Conservation (phyloP, 2,888 invertebrate species). For the Exocentrus adspersus region DNA sequence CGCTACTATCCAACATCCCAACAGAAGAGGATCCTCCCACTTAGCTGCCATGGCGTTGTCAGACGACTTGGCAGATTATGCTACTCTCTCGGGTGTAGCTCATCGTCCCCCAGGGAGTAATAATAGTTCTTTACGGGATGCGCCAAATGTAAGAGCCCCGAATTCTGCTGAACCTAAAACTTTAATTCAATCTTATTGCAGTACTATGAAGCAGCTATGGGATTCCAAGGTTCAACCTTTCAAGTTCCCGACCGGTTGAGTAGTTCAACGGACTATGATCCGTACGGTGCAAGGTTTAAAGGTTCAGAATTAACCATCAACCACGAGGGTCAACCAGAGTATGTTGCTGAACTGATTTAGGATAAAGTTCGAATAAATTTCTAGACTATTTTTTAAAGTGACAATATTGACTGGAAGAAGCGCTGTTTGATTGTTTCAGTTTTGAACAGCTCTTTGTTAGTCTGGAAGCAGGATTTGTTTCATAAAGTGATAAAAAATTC, state of each 20-base stretch:
- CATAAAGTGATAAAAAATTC: slow-evolving; percentile 14
- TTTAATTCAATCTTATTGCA: no score
- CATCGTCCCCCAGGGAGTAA: slow-evolving; percentile 62
- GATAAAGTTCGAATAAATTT: slow-evolving; percentile 26
- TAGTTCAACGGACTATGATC: slow-evolving; percentile 50
- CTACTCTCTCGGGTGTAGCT: slow-evolving; percentile 68
- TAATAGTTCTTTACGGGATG: slow-evolving; percentile 66
- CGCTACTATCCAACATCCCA: slow-evolving; percentile 80
- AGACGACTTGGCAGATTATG: slow-evolving; percentile 72
- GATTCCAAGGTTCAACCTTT: slow-evolving; percentile 78
- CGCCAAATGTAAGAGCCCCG: slow-evolving; percentile 68
- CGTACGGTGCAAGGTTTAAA: slow-evolving; percentile 55
- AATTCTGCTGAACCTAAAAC: no score
- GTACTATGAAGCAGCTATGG: slow-evolving; percentile 72
- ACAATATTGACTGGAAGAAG: slow-evolving; percentile 36
- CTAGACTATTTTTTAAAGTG: slow-evolving; percentile 33
- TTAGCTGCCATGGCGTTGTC: slow-evolving; percentile 62
- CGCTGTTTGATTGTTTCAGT: slow-evolving; percentile 25
- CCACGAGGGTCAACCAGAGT: slow-evolving; percentile 69
- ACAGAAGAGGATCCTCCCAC: slow-evolving; percentile 63
- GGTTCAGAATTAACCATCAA: slow-evolving; percentile 66
- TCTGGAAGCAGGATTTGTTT: slow-evolving; percentile 5
- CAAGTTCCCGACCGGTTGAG: slow-evolving; percentile 70
- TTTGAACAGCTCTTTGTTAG: background rate
- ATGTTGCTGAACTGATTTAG: slow-evolving; percentile 70